phyloP scores from a whole-genome alignment of 92 coral and sea anemone species.

The Nematostella vectensis region DNA sequence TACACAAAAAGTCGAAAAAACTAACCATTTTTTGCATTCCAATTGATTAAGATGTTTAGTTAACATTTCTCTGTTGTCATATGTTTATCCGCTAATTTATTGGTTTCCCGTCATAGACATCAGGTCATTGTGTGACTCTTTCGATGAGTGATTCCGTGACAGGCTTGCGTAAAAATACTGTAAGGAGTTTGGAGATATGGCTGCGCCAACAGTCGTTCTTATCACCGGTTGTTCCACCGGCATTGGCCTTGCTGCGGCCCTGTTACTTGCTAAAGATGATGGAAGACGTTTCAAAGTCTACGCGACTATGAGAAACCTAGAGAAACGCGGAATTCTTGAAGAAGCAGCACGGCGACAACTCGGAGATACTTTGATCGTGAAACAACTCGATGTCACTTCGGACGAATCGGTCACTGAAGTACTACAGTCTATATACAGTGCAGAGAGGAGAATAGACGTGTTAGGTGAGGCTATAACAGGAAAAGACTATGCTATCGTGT shows the following conservation, averaged over 20 bases:
- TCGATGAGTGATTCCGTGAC: no score
- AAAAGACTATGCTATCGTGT: no score
- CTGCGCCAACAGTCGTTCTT: slow-evolving; percentile 64
- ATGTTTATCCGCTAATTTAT: no score
- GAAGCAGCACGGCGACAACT: slow-evolving; percentile 53
- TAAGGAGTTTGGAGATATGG: no score
- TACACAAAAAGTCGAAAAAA: no score
- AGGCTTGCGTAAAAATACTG: no score
- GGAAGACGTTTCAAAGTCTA: slow-evolving; percentile 89
- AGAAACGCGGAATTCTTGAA: slow-evolving; percentile 54
- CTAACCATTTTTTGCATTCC: no score
- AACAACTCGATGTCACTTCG: slow-evolving; percentile 73
- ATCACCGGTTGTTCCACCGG: slow-evolving; percentile 93
- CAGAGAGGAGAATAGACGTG: slow-evolving; percentile 69
- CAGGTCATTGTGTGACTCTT: no score
- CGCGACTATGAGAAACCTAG: slow-evolving; percentile 82
- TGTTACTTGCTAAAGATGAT: slow-evolving; percentile 70
- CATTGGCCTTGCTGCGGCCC: slow-evolving; percentile 72
- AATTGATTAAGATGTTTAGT: no score
- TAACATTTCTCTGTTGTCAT: no score
- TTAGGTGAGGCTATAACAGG: slow-evolving; percentile 67
- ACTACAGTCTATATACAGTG: slow-evolving; percentile 55
- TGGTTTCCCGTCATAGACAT: no score
- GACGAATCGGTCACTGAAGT: slow-evolving; percentile 71
- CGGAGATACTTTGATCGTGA: slow-evolving; percentile 62